phyloP scores from a whole-genome alignment of 2,113 vertebrate species.

The Sapayoa aenigma region DNA sequence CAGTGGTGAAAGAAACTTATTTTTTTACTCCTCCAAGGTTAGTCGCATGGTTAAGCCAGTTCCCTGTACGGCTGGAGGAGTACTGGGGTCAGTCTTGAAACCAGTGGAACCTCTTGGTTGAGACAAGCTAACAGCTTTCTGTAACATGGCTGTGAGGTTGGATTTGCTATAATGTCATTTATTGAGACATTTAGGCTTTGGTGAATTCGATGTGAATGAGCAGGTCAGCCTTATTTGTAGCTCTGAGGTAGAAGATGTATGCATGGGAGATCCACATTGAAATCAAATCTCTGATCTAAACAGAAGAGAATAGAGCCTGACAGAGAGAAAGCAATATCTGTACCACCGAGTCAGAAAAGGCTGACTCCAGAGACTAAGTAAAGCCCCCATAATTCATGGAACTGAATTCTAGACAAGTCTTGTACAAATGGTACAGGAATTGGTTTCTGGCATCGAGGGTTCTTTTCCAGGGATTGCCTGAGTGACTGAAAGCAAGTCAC shows the following conservation, averaged over 20 bases:
- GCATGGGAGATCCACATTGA: background rate
- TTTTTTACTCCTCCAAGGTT: background rate
- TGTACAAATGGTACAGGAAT: background rate
- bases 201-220: background rate
- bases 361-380: background rate
- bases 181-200: background rate
- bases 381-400: background rate
- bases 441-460: background rate
- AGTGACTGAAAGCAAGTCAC: background rate
- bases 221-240: background rate
- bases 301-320: background rate
- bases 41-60: background rate
- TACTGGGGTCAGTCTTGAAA: background rate
- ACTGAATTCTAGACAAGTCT: background rate
- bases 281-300: background rate
- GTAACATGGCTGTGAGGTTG: rapidly evolving
- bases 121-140: background rate
- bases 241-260: background rate
- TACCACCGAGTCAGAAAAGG: background rate
- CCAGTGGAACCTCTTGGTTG: background rate
- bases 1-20: background rate
- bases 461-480: background rate
- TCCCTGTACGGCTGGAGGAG: background rate
- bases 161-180: background rate
- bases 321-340: background rate